Conservation (phyloP, 2,113 vertebrate genomes). For the Nesogale talazaci region DNA sequence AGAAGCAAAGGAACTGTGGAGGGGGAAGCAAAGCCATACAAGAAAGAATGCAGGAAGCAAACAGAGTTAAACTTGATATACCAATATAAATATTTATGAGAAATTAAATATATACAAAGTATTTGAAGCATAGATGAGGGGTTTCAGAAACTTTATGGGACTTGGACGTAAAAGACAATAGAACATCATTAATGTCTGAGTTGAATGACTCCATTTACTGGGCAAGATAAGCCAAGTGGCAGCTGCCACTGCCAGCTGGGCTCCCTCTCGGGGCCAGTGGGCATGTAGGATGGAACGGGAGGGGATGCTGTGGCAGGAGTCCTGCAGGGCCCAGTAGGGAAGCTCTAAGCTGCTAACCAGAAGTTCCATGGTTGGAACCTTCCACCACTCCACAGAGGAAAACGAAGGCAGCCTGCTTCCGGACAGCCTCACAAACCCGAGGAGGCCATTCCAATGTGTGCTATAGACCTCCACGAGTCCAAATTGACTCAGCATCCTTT, state of each 20-base stretch:
- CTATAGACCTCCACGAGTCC: background rate
- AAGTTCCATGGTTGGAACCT: background rate
- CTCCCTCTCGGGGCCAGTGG: background rate
- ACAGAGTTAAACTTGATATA: background rate
- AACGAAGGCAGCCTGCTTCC: background rate
- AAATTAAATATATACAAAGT: too few relatives aligned
- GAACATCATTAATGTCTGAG: background rate
- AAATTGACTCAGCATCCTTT: background rate
- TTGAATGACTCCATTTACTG: background rate
- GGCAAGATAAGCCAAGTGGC: background rate
- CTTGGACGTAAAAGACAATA: too few relatives aligned
- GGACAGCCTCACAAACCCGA: background rate
- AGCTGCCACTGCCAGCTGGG: background rate
- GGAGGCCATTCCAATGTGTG: background rate
- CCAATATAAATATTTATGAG: too few relatives aligned
- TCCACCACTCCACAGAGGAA: background rate
- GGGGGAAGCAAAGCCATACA: background rate
- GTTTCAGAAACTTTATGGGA: too few relatives aligned
- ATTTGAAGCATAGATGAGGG: too few relatives aligned
- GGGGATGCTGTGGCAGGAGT: background rate
- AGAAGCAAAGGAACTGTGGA: conserved; percentile 29
- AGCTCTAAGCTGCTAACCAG: background rate
- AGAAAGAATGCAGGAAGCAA: background rate
- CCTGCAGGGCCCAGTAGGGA: too few relatives aligned
- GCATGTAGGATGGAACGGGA: background rate